phyloP scores from a whole-genome alignment of 2,113 vertebrate genomes.

The Aleadryas rufinucha region DNA sequence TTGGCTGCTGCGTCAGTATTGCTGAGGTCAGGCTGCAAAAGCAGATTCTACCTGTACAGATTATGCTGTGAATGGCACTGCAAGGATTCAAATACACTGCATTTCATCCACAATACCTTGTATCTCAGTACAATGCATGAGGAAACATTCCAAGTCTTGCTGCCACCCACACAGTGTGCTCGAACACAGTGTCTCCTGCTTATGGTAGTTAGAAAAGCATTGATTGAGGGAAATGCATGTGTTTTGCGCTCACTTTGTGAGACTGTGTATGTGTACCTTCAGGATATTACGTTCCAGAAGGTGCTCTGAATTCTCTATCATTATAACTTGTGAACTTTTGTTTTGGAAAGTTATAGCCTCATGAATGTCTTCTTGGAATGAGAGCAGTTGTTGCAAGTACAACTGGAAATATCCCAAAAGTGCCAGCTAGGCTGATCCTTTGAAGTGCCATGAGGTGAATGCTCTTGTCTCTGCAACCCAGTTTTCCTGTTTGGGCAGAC shows the following conservation, averaged over 20 bases:
- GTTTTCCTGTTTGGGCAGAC: not conserved
- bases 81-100: not conserved
- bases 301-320: not conserved
- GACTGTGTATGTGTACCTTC: not conserved
- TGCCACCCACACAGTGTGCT: not conserved
- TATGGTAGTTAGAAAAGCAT: not conserved
- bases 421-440: not conserved
- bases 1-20: not conserved
- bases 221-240: not conserved
- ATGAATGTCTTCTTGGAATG: not conserved
- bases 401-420: not conserved
- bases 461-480: not conserved
- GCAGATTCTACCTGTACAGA: not conserved
- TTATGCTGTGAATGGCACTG: not conserved
- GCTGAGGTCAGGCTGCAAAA: not conserved
- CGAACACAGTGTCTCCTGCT: not conserved
- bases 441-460: not conserved
- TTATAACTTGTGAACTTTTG: not conserved
- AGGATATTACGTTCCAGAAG: not conserved
- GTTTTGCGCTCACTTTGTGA: not conserved
- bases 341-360: not conserved
- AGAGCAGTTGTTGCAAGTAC: not conserved
- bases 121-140: not conserved
- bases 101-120: not conserved
- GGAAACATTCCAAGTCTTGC: not conserved